Percentiles rank a stretch among this genome's conserved stretches.
phyloP scores from a whole-genome alignment of 2,113 vertebrate genomes.

The Pogona vitticeps region DNA sequence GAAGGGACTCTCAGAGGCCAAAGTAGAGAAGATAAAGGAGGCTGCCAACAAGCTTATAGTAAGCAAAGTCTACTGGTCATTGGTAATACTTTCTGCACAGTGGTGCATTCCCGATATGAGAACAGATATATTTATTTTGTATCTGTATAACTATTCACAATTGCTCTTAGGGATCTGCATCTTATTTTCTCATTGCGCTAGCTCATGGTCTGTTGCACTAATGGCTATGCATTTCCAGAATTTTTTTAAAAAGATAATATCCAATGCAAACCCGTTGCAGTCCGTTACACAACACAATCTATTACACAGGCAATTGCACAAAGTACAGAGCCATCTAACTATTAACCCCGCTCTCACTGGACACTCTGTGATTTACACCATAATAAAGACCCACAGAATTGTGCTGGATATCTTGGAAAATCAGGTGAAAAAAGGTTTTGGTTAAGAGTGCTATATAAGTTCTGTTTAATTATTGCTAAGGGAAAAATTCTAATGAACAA shows the following conservation, averaged over 20 bases:
- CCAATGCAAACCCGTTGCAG: too few species aligned
- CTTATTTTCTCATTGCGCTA: too few species aligned
- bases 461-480: not conserved
- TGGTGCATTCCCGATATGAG: not conserved
- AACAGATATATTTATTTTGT: slow-evolving; percentile 2
- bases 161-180: too few species aligned
- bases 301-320: too few species aligned
- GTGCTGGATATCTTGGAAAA: not conserved
- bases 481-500: not conserved
- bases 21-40: slow-evolving; percentile 99
- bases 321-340: too few species aligned
- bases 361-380: not conserved
- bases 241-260: too few species aligned
- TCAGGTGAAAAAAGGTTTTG: not conserved
- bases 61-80: slow-evolving; percentile 57
- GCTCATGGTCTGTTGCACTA: too few species aligned
- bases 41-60: slow-evolving; percentile 96
- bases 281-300: too few species aligned
- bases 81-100: not conserved
- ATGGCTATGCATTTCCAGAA: too few species aligned
- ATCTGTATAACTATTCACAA: not conserved
- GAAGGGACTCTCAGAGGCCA: slow-evolving; percentile 96
- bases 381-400: not conserved
- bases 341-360: too few species aligned
- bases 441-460: not conserved